Evolutionary conservation across 1,140 invertebrate genomes (phyloP).

Genomic region (Orius laevigatus): DNA sequence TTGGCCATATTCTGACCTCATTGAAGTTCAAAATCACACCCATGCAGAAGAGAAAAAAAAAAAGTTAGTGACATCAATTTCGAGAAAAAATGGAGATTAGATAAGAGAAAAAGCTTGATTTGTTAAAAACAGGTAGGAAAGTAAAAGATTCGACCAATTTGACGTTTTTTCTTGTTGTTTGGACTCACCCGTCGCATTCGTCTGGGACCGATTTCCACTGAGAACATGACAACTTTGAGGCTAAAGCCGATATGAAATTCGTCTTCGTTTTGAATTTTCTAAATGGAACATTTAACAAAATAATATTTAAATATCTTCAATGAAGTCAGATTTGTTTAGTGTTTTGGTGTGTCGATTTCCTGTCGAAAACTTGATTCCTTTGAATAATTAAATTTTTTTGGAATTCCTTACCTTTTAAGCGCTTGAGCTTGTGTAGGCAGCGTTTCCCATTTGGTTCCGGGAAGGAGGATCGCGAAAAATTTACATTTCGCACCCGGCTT

Average conservation of each 20-base stretch:
- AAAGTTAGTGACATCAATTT: neutral
- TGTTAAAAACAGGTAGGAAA: neutral
- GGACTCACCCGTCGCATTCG: too few species aligned
- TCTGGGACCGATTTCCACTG: too few species aligned
- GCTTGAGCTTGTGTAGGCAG: constrained; percentile 13
- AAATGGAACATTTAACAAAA: too few species aligned
- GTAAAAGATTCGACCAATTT: neutral
- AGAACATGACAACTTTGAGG: too few species aligned
- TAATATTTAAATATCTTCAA: too few species aligned
- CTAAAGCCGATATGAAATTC: too few species aligned
- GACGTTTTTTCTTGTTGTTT: too few species aligned
- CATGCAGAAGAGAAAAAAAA: neutral
- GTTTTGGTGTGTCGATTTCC: neutral
- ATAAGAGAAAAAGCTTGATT: neutral
- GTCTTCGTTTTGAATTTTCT: too few species aligned
- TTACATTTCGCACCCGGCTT: constrained; percentile 12
- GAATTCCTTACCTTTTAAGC: constrained; percentile 9
- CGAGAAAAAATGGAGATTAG: neutral
- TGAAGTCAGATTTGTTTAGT: neutral
- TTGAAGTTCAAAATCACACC: too few species aligned
- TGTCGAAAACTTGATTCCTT: too few species aligned
- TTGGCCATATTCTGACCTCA: too few species aligned
- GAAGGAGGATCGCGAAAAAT: constrained; percentile 14
- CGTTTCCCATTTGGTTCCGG: constrained; percentile 13
- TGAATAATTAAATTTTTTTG: too few species aligned